Evolutionary conservation across 1,140 invertebrate species (phyloP), one percentile per base, ranked within the genome.

Genomic region (Arctopsyche grandis): DNA sequence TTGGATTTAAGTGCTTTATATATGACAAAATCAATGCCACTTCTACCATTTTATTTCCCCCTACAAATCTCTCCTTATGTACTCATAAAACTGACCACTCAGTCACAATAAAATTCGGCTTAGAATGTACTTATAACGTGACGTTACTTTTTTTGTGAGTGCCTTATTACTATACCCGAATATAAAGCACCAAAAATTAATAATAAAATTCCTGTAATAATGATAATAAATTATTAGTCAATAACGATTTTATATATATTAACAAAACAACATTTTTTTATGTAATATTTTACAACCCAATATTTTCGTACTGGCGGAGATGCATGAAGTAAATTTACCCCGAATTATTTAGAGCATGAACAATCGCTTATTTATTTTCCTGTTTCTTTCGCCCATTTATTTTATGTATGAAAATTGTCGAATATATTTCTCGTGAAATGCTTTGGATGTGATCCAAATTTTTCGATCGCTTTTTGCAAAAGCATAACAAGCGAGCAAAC

Each of bases 81-180:
- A 12, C 63, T 9, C 63, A 29, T 66, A 66, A 66, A 66, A 66
- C 63, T 66, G 63, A 66, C 63, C 63, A 26, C 63, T 66, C 63
- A 21, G 63, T 66, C 63, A 66, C 63, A 66, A 66, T 66, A 66
- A 66, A 66, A 66, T 66, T 66, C 22, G 63, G 14, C 63, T 66
- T 66, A 66, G 14, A 26, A 66, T 4, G 9, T 22, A 66, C 63
- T 66, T 66, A 66, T 29, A 66, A 66, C 63, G 22, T 22, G 63
- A 66, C 63, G 3, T 52, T 66, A 66, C 14, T 66, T 66, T 29
- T 66, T 66, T 63, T 46, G 5, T 10, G 29, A 52, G 16, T 52
- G 48, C 3, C 12, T 14, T 52, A 52, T 14, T 52, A 52, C 16
- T 12, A 1, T 12, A 5, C 48, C 29, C 7, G 1, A 7, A 38